These are phyloP conservation scores for Dryomyza anilis DNA, from an alignment of 2,888 invertebrate species.

Conservation along the genomic window DNA sequence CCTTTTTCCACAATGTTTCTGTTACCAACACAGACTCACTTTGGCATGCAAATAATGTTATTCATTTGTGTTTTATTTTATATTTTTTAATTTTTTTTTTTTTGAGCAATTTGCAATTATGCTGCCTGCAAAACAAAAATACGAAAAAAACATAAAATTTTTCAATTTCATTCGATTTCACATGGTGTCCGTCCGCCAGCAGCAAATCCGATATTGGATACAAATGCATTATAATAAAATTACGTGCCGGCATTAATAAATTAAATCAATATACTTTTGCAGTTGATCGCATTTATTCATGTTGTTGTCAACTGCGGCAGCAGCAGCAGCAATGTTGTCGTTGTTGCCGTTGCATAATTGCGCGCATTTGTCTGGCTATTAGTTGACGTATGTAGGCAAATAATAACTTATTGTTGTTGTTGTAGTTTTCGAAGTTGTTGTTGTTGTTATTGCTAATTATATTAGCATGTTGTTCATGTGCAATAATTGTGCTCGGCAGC, in stretches of 20 bases:
- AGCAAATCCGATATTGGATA: not conserved
- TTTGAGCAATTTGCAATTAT: no score
- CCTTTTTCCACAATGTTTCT: no score
- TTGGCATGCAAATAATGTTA: slow-evolving; percentile 15
- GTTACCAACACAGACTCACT: no score
- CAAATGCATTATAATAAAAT: slow-evolving; percentile 20
- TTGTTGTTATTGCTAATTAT: slow-evolving; percentile 22
- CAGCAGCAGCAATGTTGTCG: slow-evolving; percentile 1
- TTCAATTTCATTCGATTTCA: not conserved
- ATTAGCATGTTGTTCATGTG: not conserved
- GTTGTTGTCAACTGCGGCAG: no score
- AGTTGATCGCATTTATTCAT: slow-evolving; percentile 17
- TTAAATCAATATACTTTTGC: slow-evolving; percentile 25
- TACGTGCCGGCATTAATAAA: slow-evolving; percentile 12
- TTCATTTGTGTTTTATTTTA: slow-evolving; percentile 24
- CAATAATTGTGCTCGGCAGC: no score
- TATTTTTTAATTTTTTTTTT: slow-evolving; percentile 24
- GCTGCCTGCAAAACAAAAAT: not conserved
- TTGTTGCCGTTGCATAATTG: not conserved
- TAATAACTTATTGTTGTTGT: not conserved
- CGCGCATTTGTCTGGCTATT: not conserved
- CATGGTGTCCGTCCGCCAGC: not conserved
- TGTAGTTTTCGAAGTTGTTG: not conserved
- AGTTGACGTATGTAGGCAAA: no score
- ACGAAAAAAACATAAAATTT: not conserved